These are phyloP conservation scores for Hyles vespertilio DNA, from an alignment of 1,140 invertebrate species.

Conservation along the genomic window DNA sequence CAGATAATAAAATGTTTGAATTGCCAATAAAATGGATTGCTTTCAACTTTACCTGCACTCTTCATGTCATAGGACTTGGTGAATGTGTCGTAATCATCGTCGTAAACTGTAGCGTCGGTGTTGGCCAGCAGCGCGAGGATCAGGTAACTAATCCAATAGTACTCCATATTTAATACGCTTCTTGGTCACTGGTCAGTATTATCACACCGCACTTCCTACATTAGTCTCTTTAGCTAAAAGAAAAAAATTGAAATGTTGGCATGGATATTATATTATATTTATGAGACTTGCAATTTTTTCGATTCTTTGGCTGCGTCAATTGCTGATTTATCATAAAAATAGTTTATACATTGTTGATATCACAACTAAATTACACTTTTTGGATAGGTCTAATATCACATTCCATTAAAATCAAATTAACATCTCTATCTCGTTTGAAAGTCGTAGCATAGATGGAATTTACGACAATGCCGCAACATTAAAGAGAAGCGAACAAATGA, in stretches of 20 bases:
- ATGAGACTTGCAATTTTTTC: too few species aligned
- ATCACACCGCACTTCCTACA: conserved; percentile 15
- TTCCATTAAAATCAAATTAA: too few species aligned
- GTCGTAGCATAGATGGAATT: too few species aligned
- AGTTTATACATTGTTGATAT: too few species aligned
- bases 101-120: conserved; percentile 48
- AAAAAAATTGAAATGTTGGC: too few species aligned
- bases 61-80: conserved; percentile 58
- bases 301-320: too few species aligned
- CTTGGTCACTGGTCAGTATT: background rate
- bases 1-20: conserved; percentile 16
- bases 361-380: too few species aligned
- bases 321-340: too few species aligned
- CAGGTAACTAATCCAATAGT: conserved; percentile 34
- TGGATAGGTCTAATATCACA: too few species aligned
- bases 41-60: conserved; percentile 46
- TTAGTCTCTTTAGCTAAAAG: conserved; percentile 4
- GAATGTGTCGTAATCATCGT: conserved; percentile 63
- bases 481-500: background rate
- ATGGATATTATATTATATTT: too few species aligned
- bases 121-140: conserved; percentile 31
- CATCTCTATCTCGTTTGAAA: too few species aligned
- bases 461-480: too few species aligned
- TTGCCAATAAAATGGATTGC: conserved; percentile 5
- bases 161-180: conserved; percentile 28